phyloP scores from a whole-genome alignment of 2,113 vertebrate genomes.

The Dipodomys ordii region DNA sequence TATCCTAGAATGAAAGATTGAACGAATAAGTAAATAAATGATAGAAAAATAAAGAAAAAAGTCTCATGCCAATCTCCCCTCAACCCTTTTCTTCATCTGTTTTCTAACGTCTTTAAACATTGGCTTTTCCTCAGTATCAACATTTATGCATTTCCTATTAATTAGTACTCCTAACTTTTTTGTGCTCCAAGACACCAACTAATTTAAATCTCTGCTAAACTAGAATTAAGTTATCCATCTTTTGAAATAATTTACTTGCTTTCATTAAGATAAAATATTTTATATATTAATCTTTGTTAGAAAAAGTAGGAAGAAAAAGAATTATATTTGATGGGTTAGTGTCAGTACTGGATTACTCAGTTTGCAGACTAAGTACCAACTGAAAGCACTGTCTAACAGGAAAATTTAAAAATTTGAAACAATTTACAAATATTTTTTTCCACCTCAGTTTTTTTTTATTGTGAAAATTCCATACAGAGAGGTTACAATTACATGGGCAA shows the following conservation, averaged over 20 bases:
- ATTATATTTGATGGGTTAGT: neutral
- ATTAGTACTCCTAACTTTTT: neutral
- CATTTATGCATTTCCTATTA: neutral
- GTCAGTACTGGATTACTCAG: neutral
- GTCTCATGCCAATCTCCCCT: neutral
- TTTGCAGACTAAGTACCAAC: neutral
- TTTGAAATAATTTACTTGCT: neutral
- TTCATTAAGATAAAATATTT: slow-evolving; percentile 5
- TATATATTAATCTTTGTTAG: neutral
- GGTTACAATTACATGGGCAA: too few species aligned
- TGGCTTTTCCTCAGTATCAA: neutral
- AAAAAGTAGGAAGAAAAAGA: neutral
- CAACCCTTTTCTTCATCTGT: neutral
- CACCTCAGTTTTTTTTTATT: too few species aligned
- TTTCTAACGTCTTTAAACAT: neutral
- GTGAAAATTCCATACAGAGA: too few species aligned
- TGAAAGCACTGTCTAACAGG: neutral
- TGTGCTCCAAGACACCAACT: neutral
- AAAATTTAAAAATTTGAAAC: neutral
- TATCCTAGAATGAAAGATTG: neutral
- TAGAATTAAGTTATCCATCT: neutral
- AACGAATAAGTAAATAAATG: neutral
- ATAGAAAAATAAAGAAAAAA: neutral
- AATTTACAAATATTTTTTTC: neutral
- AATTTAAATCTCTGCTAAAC: neutral